These are phyloP conservation scores for Scomberomorus guttatus DNA, from an alignment of 2,797 vertebrate genomes.

Conservation along the genomic window DNA sequence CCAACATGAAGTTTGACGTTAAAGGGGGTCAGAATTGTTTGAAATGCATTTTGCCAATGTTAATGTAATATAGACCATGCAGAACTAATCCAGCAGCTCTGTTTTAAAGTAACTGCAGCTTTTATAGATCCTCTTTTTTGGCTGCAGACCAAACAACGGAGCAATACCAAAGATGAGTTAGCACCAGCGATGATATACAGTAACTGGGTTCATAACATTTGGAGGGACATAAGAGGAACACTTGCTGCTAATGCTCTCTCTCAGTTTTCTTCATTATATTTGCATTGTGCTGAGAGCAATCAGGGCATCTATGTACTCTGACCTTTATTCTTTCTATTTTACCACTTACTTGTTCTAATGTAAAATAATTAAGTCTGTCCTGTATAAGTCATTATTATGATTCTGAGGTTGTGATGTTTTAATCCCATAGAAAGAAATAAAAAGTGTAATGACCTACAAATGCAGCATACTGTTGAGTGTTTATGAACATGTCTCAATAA, in stretches of 20 bases:
- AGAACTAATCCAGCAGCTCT: constrained; percentile 14
- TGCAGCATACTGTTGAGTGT: constrained; percentile 15
- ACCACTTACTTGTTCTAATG: not conserved
- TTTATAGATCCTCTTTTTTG: constrained; percentile 13
- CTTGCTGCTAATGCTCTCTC: constrained; percentile 3
- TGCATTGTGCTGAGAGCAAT: constrained; percentile 1
- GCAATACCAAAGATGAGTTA: constrained; percentile 7
- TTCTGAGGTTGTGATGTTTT: not conserved
- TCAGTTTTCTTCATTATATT: not conserved
- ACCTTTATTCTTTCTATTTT: not conserved
- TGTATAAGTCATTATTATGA: constrained; percentile 4
- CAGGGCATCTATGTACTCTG: not conserved
- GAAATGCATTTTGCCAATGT: not conserved
- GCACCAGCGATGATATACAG: constrained; percentile 12
- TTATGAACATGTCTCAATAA: constrained; percentile 45
- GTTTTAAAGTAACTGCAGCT: constrained; percentile 9
- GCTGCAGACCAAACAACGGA: constrained; percentile 11
- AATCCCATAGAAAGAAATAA: constrained; percentile 4
- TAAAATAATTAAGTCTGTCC: not conserved
- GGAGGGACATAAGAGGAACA: constrained; percentile 17
- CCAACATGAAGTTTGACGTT: too few relatives aligned
- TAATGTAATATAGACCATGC: not conserved
- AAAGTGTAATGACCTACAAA: not conserved
- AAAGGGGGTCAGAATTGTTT: not conserved
- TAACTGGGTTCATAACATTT: constrained; percentile 35